A percentile compares a stretch with the other conserved stretches of the same genome.
These are phyloP conservation scores for Campylomormyrus numenius DNA, from an alignment of 2,113 vertebrate species.

Conservation along the genomic window DNA sequence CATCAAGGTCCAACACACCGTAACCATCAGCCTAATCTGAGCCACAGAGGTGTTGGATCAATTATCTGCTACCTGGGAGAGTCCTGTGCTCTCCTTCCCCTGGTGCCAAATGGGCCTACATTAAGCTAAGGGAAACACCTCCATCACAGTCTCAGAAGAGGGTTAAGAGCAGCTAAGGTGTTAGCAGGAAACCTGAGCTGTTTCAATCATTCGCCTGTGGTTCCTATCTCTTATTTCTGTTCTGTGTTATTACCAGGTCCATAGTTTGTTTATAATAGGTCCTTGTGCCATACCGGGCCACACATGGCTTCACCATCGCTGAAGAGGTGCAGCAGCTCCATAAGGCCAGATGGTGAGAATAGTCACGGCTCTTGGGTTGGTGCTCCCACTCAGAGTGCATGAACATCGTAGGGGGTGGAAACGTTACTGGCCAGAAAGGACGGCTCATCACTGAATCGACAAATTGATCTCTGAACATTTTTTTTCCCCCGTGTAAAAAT, in stretches of 20 bases:
- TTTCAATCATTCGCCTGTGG: neutral
- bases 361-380: neutral
- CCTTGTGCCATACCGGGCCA: neutral
- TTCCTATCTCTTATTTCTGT: neutral
- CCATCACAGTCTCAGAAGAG: neutral
- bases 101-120: neutral
- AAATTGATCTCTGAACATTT: neutral
- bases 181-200: neutral
- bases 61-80: neutral
- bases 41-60: neutral
- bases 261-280: neutral
- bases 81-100: neutral
- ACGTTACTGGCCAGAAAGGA: neutral
- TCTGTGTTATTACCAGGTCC: neutral
- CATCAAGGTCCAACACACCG: neutral
- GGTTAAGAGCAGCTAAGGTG: neutral
- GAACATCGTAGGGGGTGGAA: neutral
- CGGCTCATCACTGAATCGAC: neutral
- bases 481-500: neutral
- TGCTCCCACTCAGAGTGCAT: neutral
- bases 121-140: neutral
- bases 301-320: neutral
- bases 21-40: neutral
- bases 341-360: constrained; percentile 12
- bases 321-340: neutral